Conservation (phyloP, 1,140 invertebrate genomes). For the Drosophila malerkotliana region DNA sequence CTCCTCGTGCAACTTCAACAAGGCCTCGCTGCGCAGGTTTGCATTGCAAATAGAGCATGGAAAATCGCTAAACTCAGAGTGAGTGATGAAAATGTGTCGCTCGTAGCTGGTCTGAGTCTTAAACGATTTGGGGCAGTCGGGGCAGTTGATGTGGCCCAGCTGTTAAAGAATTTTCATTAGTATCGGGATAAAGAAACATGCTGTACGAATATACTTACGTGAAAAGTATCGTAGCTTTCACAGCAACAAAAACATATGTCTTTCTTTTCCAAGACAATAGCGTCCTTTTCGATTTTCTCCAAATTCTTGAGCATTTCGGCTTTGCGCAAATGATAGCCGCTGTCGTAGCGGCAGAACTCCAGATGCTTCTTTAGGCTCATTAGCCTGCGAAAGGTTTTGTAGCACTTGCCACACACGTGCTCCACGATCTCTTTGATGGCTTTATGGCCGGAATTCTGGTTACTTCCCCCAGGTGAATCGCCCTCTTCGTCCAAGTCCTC, state of each 20-base stretch:
- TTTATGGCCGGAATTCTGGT: conserved; percentile 16
- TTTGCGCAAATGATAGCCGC: conserved; percentile 77
- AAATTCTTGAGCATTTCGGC: conserved; percentile 80
- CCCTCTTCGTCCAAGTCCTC: conserved; percentile 49
- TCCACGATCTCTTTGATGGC: conserved; percentile 76
- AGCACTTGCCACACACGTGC: conserved; percentile 81
- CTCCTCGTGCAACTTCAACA: conserved; percentile 75
- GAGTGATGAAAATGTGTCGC: conserved; percentile 80
- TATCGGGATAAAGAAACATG: neutral
- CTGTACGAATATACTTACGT: conserved; percentile 47
- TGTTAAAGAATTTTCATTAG: conserved; percentile 16
- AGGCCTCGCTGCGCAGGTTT: conserved; percentile 68
- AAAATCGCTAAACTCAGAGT: conserved; percentile 70
- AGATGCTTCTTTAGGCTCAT: conserved; percentile 78
- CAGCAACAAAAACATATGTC: conserved; percentile 81
- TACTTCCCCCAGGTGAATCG: neutral
- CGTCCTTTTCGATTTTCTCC: conserved; percentile 82
- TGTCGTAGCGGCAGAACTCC: conserved; percentile 78
- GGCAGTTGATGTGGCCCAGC: conserved; percentile 82
- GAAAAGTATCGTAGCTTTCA: conserved; percentile 82
- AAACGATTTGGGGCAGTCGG: conserved; percentile 83
- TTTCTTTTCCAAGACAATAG: conserved; percentile 76
- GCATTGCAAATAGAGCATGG: conserved; percentile 82
- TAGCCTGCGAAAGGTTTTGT: conserved; percentile 75
- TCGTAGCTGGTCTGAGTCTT: conserved; percentile 81